phyloP scores from a whole-genome alignment of 92 coral and sea anemone genomes.

The Micromussa lordhowensis region DNA sequence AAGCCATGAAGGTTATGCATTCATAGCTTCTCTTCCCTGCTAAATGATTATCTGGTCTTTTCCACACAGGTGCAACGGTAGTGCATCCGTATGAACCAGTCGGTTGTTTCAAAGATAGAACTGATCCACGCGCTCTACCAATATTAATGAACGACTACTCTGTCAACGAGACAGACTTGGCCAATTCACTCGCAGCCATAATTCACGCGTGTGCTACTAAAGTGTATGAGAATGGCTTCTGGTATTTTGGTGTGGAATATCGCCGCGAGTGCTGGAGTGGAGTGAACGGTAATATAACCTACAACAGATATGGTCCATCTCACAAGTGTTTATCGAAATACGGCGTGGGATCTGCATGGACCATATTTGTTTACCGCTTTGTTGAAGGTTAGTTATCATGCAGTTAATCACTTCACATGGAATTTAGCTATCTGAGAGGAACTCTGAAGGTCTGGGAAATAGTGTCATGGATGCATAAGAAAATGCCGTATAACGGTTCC shows the following conservation, averaged over 20 bases:
- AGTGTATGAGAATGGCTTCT: background rate
- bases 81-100: background rate
- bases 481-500: no score
- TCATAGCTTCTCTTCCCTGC: background rate
- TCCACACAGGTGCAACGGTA: background rate
- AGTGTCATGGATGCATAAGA: background rate
- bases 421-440: background rate
- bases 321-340: background rate
- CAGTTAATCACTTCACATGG: background rate
- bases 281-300: background rate
- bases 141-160: background rate
- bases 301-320: background rate
- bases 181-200: background rate
- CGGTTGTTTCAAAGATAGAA: background rate
- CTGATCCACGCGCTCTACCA: background rate
- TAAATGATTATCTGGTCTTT: background rate
- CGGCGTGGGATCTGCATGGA: background rate
- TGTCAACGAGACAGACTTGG: background rate
- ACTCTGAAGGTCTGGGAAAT: background rate
- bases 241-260: background rate
- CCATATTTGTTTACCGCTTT: constrained; percentile 18
- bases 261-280: constrained; percentile 11
- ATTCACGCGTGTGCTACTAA: constrained; percentile 4
- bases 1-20: no score
- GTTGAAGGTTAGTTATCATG: constrained; percentile 1